phyloP scores from a whole-genome alignment of 2,888 invertebrate genomes.

The Mythimna impura region DNA sequence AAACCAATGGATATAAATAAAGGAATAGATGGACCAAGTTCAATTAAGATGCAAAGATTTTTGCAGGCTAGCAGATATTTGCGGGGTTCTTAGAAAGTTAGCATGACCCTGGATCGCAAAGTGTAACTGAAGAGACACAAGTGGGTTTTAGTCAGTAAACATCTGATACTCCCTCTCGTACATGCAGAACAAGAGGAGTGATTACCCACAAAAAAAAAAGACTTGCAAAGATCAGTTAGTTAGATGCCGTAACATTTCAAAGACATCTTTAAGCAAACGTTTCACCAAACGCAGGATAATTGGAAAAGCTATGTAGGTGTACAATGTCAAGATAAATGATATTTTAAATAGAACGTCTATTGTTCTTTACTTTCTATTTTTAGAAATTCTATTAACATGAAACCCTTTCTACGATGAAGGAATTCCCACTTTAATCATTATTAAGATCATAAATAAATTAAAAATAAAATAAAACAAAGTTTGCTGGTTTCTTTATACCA shows the following conservation, averaged over 20 bases:
- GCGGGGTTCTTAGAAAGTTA: too few species aligned
- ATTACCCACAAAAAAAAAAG: too few species aligned
- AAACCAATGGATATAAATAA: too few species aligned
- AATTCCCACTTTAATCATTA: constrained; percentile 47
- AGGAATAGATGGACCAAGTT: too few species aligned
- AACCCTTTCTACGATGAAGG: constrained; percentile 37
- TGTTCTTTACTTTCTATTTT: constrained; percentile 34
- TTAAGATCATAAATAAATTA: constrained; percentile 50
- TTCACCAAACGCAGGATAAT: not conserved
- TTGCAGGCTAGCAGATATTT: too few species aligned
- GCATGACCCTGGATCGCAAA: too few species aligned
- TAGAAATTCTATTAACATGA: constrained; percentile 35
- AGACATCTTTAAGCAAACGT: not conserved
- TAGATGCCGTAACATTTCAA: not conserved
- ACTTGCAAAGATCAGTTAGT: not conserved
- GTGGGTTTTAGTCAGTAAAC: too few species aligned
- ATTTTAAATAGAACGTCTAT: constrained; percentile 1
- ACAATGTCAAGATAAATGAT: constrained; percentile 2
- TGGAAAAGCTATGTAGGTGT: constrained; percentile 3
- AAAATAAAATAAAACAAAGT: constrained; percentile 52
- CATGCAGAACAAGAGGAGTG: too few species aligned
- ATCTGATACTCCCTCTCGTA: too few species aligned
- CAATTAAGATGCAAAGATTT: too few species aligned
- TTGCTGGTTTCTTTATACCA: constrained; percentile 17
- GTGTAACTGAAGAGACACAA: too few species aligned